Conservation (phyloP, 1,140 invertebrate genomes). For the Geopemphigus sp. region DNA sequence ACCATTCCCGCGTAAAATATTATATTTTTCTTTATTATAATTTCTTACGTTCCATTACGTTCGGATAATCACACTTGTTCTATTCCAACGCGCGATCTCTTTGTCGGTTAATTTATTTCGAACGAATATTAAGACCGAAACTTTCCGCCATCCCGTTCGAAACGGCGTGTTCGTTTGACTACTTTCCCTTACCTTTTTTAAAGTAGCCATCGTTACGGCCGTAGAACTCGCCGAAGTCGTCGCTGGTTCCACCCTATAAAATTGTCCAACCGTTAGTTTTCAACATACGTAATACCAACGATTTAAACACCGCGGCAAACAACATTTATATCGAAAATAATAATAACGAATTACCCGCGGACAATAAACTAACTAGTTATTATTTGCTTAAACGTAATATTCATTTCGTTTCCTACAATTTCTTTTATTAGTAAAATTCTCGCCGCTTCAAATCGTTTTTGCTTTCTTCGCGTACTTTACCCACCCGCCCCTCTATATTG, state of each 20-base stretch:
- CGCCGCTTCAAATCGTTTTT: too few species aligned
- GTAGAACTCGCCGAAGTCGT: slow-evolving; percentile 60
- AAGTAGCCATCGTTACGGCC: slow-evolving; percentile 62
- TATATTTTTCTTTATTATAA: neutral
- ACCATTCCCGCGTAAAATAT: slow-evolving; percentile 5
- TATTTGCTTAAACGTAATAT: too few species aligned
- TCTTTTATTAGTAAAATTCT: too few species aligned
- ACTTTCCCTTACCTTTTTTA: slow-evolving; percentile 61
- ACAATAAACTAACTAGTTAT: too few species aligned
- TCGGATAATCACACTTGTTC: neutral
- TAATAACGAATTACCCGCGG: too few species aligned
- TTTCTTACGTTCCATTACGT: neutral
- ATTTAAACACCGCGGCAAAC: neutral
- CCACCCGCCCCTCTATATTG: too few species aligned
- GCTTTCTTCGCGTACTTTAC: too few species aligned
- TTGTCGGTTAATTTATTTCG: neutral
- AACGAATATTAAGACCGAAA: neutral
- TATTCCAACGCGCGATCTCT: neutral
- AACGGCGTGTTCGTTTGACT: too few species aligned
- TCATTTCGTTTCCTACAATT: too few species aligned
- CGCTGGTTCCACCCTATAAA: slow-evolving; percentile 69
- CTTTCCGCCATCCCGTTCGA: too few species aligned
- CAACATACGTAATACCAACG: neutral
- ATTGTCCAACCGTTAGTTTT: neutral
- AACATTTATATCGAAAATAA: neutral